Conservation (phyloP, 1,140 invertebrate species). For the Telenomus remus region DNA sequence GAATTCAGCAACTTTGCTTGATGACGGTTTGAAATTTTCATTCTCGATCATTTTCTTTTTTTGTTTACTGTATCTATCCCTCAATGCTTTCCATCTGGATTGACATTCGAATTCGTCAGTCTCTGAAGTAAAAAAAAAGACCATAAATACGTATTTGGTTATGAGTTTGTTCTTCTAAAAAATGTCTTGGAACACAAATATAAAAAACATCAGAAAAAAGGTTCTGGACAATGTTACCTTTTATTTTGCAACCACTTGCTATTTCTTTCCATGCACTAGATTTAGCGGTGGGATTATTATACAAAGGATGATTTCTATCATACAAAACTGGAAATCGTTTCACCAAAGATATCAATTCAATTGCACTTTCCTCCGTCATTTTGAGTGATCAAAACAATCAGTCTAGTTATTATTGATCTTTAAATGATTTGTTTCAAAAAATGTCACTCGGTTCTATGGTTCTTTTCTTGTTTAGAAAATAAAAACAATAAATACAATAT, state of each 20-base stretch:
- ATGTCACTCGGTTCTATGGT: not conserved
- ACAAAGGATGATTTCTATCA: constrained; percentile 16
- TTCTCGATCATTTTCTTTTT: constrained; percentile 12
- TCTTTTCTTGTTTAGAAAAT: no score
- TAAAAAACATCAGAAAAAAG: not conserved
- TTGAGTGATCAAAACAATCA: not conserved
- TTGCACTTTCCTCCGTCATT: constrained; percentile 15
- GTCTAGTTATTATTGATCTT: not conserved
- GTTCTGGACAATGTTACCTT: constrained; percentile 13
- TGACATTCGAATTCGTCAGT: constrained; percentile 6
- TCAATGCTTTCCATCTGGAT: constrained; percentile 18
- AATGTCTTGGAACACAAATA: not conserved
- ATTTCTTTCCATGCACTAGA: constrained; percentile 19
- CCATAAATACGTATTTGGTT: no score
- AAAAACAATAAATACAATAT: no score
- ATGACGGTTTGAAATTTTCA: not conserved
- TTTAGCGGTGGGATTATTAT: constrained; percentile 13
- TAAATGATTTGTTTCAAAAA: not conserved
- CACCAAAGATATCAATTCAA: constrained; percentile 11
- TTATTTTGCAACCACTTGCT: constrained; percentile 9
- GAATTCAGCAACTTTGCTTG: constrained; percentile 13
- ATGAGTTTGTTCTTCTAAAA: no score
- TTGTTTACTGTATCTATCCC: constrained; percentile 12
- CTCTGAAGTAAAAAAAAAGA: not conserved
- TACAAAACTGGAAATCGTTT: constrained; percentile 26